A percentile compares a stretch with the other conserved stretches of the same genome.
Evolutionary conservation across 2,888 invertebrate species (phyloP).

Genomic region (Girardia tigrina): DNA sequence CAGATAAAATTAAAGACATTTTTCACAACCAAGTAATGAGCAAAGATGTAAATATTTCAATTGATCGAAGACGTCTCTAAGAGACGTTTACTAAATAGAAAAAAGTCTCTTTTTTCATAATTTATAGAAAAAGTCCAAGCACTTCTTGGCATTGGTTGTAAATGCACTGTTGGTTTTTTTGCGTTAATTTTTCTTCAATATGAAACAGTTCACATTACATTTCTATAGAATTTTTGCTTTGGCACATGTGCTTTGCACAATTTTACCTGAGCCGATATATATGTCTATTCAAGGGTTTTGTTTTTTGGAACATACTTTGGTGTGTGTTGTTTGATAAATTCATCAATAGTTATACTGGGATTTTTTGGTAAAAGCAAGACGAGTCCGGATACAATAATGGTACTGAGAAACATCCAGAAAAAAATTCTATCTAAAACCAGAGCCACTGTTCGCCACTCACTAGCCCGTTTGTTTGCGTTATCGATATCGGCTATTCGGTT

Average conservation of each 20-base stretch:
- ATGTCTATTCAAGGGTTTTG: neutral
- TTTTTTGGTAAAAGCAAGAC: conserved; percentile 33
- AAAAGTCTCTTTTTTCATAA: no score
- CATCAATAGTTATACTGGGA: conserved; percentile 20
- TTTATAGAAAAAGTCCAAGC: neutral
- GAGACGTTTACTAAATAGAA: no score
- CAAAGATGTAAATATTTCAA: neutral
- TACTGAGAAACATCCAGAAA: conserved; percentile 42
- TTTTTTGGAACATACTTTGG: neutral
- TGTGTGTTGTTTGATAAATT: conserved; percentile 33
- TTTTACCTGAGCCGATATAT: neutral
- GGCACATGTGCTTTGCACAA: neutral
- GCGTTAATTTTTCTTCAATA: no score
- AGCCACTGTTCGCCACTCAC: conserved; percentile 45
- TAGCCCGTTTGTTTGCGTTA: conserved; percentile 41
- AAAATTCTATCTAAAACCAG: conserved; percentile 44
- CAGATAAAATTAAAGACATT: neutral
- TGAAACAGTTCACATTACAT: neutral
- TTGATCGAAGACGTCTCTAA: neutral
- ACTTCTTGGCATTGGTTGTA: neutral
- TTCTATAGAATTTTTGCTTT: neutral
- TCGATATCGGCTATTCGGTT: conserved; percentile 39
- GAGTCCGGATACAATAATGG: conserved; percentile 42
- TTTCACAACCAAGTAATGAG: conserved; percentile 19
- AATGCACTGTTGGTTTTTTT: conserved; percentile 9